Evolutionary conservation across 64 coral and sea anemone species (phyloP).

Genomic region (Porites australiensis): DNA sequence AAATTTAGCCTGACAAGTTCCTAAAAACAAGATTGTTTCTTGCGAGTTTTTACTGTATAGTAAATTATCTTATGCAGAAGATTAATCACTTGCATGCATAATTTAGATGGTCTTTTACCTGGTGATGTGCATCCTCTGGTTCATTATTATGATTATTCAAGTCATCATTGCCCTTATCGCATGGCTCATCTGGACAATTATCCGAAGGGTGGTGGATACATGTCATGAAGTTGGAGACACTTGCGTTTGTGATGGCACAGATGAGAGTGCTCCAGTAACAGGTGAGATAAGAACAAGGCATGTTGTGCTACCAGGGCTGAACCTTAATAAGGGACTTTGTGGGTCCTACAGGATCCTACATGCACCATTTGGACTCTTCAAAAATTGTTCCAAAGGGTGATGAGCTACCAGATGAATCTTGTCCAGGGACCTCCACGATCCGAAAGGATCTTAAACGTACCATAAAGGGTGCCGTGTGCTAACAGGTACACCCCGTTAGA

Average conservation of each 20-base stretch:
- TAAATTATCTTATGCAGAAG: too few species aligned
- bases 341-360: too few species aligned
- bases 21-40: too few species aligned
- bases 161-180: conserved; percentile 1
- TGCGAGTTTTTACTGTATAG: too few species aligned
- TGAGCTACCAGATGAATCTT: too few species aligned
- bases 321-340: not conserved
- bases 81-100: not conserved
- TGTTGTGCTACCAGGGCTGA: not conserved
- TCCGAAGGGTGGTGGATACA: conserved; percentile 14
- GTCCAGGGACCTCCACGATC: too few species aligned
- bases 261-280: not conserved
- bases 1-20: too few species aligned
- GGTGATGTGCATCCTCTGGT: conserved; percentile 13
- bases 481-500: too few species aligned
- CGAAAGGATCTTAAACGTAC: too few species aligned
- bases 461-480: too few species aligned
- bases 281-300: not conserved
- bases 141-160: conserved; percentile 7
- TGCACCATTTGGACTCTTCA: too few species aligned
- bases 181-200: conserved; percentile 13
- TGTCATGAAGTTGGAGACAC: not conserved
- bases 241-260: not conserved
- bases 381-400: too few species aligned
- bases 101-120: conserved; percentile 5